These are phyloP conservation scores for Ditylenchus weischeri DNA, from an alignment of 2,888 invertebrate species.

Conservation along the genomic window DNA sequence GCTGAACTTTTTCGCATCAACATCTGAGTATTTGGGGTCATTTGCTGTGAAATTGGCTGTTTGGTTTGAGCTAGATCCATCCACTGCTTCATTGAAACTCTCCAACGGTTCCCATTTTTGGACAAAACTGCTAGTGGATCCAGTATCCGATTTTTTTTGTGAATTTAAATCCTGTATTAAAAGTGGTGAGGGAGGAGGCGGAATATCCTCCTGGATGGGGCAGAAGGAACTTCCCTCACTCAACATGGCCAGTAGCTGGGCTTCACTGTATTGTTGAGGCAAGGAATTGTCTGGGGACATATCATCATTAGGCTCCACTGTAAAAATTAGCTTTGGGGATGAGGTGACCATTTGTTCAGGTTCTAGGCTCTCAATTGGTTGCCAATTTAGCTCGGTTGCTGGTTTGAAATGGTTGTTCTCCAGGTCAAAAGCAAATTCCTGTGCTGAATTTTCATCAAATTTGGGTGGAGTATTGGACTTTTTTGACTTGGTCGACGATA, in stretches of 20 bases:
- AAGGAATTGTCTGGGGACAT: background rate
- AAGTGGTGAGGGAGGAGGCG: background rate
- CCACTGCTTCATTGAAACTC: conserved; percentile 2
- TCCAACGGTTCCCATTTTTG: conserved; percentile 11
- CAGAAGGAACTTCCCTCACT: conserved; percentile 10
- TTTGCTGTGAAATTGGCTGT: too few species aligned
- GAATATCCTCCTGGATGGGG: background rate
- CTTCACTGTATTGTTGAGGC: conserved; percentile 6
- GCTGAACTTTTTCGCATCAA: conserved; percentile 8
- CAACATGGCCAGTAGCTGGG: conserved; percentile 4
- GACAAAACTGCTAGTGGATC: background rate
- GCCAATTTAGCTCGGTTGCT: background rate
- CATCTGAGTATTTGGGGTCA: background rate
- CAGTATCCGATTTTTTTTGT: background rate
- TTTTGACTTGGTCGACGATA: too few species aligned
- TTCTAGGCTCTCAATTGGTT: background rate
- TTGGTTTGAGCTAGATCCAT: background rate
- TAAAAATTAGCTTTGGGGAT: background rate
- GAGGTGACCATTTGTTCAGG: background rate
- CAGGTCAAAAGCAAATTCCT: too few species aligned
- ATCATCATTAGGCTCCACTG: background rate
- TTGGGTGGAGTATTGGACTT: too few species aligned
- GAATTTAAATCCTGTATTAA: background rate
- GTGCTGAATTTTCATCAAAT: too few species aligned
- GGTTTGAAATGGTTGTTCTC: too few species aligned